Evolutionary conservation across 1,140 invertebrate species (phyloP).

Genomic region (Neodiprion pinetum): DNA sequence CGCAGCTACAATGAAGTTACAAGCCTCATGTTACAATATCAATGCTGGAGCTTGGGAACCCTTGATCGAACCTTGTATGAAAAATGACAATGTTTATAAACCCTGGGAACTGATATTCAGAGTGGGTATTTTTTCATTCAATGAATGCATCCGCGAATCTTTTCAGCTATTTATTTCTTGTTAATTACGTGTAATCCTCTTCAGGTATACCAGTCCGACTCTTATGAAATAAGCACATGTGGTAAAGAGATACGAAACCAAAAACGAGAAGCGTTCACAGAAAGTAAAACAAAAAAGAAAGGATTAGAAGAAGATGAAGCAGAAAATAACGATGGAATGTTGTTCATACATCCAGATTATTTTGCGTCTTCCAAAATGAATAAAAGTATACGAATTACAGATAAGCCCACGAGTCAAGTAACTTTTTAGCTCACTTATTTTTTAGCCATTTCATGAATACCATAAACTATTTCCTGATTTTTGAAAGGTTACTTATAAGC

Average conservation of each 20-base stretch:
- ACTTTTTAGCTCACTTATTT: no score
- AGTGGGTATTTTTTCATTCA: constrained; percentile 47
- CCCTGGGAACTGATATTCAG: constrained; percentile 79
- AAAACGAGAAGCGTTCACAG: constrained; percentile 29
- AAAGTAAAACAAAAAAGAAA: constrained; percentile 36
- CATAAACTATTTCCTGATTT: not conserved
- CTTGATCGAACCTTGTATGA: constrained; percentile 75
- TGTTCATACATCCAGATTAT: constrained; percentile 53
- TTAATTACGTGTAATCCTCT: constrained; percentile 24
- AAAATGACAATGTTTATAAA: constrained; percentile 71
- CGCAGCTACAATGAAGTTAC: constrained; percentile 67
- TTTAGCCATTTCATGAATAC: no score
- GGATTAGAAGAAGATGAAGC: constrained; percentile 43
- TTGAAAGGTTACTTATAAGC: not conserved
- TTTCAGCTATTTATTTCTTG: constrained; percentile 3
- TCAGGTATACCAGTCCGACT: constrained; percentile 65
- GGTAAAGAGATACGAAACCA: constrained; percentile 40
- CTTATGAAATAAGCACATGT: constrained; percentile 69
- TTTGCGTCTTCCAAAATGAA: constrained; percentile 39
- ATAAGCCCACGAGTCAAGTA: not conserved
- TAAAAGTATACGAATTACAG: not conserved
- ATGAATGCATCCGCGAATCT: constrained; percentile 13
- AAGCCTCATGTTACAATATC: constrained; percentile 80
- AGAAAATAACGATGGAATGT: constrained; percentile 54
- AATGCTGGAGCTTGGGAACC: constrained; percentile 80